Conservation (phyloP, 1,140 invertebrate genomes). For the Neodiprion pinetum region DNA sequence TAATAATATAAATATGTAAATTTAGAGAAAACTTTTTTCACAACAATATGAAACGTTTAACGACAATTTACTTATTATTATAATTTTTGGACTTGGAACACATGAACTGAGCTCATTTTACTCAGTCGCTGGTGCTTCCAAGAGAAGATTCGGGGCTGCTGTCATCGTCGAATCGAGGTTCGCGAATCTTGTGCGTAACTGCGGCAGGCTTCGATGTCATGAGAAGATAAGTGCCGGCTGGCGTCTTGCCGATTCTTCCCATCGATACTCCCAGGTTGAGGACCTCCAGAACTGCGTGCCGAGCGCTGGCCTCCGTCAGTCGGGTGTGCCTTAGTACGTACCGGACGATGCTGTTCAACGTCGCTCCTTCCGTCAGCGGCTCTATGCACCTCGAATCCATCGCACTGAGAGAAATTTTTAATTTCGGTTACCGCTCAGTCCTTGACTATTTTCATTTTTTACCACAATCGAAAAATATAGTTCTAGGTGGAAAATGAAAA, state of each 20-base stretch:
- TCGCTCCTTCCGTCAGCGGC: constrained; percentile 36
- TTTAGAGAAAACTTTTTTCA: too few species aligned
- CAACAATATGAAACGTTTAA: too few species aligned
- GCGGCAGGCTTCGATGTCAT: constrained; percentile 27
- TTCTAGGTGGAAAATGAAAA: too few species aligned
- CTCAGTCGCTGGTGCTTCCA: neutral
- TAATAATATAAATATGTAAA: too few species aligned
- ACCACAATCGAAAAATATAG: too few species aligned
- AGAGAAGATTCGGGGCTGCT: constrained; percentile 28
- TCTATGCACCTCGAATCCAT: neutral
- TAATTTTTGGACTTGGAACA: too few species aligned
- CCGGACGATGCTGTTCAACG: constrained; percentile 46
- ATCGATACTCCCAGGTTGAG: constrained; percentile 44
- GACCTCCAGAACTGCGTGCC: constrained; percentile 43
- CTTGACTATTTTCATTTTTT: too few species aligned
- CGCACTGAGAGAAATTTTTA: too few species aligned
- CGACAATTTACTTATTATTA: too few species aligned
- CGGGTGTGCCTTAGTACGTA: constrained; percentile 46
- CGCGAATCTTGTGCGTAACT: constrained; percentile 33
- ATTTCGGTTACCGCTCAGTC: too few species aligned
- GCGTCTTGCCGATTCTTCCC: constrained; percentile 45
- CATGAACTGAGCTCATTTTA: too few species aligned
- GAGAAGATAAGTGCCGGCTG: constrained; percentile 40
- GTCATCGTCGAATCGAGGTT: constrained; percentile 40
- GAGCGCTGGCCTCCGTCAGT: constrained; percentile 38